These are phyloP conservation scores for Malthinus seriepunctatus DNA, from an alignment of 2,888 invertebrate genomes.

Conservation along the genomic window DNA sequence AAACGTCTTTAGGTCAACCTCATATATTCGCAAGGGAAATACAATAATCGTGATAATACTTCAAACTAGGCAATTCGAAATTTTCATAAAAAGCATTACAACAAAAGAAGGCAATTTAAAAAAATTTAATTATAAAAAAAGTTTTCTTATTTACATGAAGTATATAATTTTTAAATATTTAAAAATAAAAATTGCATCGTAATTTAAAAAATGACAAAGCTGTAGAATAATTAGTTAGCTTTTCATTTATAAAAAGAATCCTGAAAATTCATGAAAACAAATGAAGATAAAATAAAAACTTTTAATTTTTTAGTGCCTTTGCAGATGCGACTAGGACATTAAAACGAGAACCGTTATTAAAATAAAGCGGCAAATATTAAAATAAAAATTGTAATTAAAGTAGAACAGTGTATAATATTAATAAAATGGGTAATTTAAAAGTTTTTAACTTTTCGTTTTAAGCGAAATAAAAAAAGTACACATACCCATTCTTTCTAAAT, in stretches of 20 bases:
- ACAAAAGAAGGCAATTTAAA: no score
- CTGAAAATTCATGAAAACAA: slow-evolving; percentile 18
- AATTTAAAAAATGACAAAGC: slow-evolving; percentile 13
- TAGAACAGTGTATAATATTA: background rate
- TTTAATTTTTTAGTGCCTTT: slow-evolving; percentile 15
- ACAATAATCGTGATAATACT: slow-evolving; percentile 16
- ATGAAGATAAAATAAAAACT: slow-evolving; percentile 19
- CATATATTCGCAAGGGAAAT: slow-evolving; percentile 13
- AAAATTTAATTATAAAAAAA: slow-evolving; percentile 5
- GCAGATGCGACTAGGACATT: slow-evolving; percentile 18
- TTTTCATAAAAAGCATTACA: background rate
- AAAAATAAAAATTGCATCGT: slow-evolving; percentile 12
- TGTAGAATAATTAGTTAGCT: slow-evolving; percentile 22
- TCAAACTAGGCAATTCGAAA: background rate
- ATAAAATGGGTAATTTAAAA: no score
- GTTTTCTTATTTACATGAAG: background rate
- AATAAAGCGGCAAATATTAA: slow-evolving; percentile 9
- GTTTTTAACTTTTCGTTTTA: no score
- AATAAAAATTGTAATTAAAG: background rate
- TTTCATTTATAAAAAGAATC: slow-evolving; percentile 19
- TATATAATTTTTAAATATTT: slow-evolving; percentile 3
- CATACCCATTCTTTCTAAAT: no score
- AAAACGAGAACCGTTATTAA: slow-evolving; percentile 4
- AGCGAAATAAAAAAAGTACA: no score
- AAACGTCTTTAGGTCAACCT: slow-evolving; percentile 25